Base-by-base conservation (phyloP, 2,888 invertebrate genomes). In the Strigamia crassipes region DNA sequence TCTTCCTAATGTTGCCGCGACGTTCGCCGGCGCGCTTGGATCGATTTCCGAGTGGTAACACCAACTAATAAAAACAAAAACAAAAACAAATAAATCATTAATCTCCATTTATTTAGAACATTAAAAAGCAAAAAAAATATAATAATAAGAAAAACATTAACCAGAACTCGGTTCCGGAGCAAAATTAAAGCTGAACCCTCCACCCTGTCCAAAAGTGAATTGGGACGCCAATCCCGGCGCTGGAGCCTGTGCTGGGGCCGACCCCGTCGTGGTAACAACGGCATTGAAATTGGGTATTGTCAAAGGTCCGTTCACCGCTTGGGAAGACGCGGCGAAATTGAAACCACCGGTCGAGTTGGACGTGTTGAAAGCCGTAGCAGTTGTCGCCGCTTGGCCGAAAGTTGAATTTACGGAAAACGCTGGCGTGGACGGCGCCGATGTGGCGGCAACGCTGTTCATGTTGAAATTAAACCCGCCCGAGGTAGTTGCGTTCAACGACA, bases 11-110 rank as follows among this genome's bases (percentile, higher is more conserved):
- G 61, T 61, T 61, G 61, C 23, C 61, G 13, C 18, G 61, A 61
- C 21, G 61, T 61, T 61, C 61, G 61, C 18, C 61, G 61, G 8
- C 61, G 61, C n/a, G 61, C 61, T 61, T 61, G 61, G 8, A 61
- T 21, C 4, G 61, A 15, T 23, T 61, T 61, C 5, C 61, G 61
- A 23, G 9, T 61, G 23, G 18, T 21, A 9, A 61, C 6, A 21
- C 61, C 61, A n/a, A 46, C 46, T 46, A 46, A 46, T 27, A 46
- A 13, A 46, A 15, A 46, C 5, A 46, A 13, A 46, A 15, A 46
- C 5, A 46, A 1, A 46, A 12, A 46, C 27, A 27, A 27, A 27
- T 3, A 27, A 27, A 27, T 27, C 27, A 27, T 27, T 27, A 27
- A 27, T 27, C 27, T 27, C 27, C 27, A 27, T 27, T 27, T 27